These are phyloP conservation scores for Phocoena phocoena DNA, from an alignment of 2,113 vertebrate genomes.

Conservation along the genomic window DNA sequence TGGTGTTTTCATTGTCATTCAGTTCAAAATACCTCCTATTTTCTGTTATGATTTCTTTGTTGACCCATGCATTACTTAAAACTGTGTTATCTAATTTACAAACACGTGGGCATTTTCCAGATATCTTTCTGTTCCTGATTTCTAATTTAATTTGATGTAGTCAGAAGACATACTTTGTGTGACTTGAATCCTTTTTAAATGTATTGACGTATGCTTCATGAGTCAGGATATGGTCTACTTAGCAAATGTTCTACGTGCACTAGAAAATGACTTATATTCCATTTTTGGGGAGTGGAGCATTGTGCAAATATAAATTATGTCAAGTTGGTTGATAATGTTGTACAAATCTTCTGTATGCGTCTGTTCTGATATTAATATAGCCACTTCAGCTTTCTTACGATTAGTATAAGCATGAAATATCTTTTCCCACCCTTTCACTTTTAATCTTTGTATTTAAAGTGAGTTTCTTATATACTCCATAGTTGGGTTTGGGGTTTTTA, in stretches of 20 bases:
- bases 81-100: background rate
- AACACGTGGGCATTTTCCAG: background rate
- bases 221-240: background rate
- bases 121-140: background rate
- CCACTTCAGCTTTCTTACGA: rapidly evolving
- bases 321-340: background rate
- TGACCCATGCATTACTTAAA: background rate
- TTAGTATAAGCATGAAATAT: background rate
- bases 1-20: background rate
- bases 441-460: background rate
- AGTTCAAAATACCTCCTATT: background rate
- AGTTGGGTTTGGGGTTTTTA: background rate
- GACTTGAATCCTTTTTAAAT: background rate
- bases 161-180: background rate
- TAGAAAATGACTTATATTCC: background rate
- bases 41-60: background rate
- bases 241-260: background rate
- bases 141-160: background rate
- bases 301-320: too few species aligned
- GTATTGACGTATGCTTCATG: background rate
- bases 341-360: background rate
- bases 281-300: rapidly evolving
- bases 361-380: background rate
- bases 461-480: background rate
- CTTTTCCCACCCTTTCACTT: background rate